phyloP scores from a whole-genome alignment of 2,888 invertebrate genomes.

The Lasioglossum pauxillum region DNA sequence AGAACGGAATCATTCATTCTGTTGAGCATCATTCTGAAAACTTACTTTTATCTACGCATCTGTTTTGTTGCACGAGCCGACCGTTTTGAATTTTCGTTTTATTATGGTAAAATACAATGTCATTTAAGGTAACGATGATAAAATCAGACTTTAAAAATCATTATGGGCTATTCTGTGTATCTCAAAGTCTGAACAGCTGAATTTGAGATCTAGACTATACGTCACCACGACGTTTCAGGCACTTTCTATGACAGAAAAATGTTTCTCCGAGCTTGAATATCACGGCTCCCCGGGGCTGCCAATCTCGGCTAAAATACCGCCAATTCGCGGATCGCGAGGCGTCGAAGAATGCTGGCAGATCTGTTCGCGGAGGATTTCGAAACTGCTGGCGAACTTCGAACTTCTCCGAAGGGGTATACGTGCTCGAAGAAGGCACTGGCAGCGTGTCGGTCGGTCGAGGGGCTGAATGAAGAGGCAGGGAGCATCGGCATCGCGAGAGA shows the following conservation, averaged over 20 bases:
- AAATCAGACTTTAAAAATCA: too few species aligned
- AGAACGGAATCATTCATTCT: not conserved
- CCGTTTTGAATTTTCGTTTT: too few species aligned
- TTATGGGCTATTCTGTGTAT: too few species aligned
- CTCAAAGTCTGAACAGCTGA: too few species aligned
- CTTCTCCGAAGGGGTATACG: constrained; percentile 4
- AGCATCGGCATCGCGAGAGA: not conserved
- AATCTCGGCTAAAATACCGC: not conserved
- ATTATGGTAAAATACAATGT: too few species aligned
- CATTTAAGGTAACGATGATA: too few species aligned
- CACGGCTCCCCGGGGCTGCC: not conserved
- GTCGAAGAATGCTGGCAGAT: not conserved
- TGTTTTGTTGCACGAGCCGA: too few species aligned
- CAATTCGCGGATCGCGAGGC: not conserved
- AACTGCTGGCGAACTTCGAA: not conserved
- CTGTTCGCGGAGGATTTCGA: not conserved
- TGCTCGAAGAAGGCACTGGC: not conserved
- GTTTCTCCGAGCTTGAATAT: not conserved
- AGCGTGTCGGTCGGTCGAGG: not conserved
- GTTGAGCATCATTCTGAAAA: too few species aligned
- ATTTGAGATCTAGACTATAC: too few species aligned
- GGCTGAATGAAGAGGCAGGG: not conserved
- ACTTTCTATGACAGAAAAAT: too few species aligned
- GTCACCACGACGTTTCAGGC: too few species aligned
- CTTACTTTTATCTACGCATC: too few species aligned